A percentile compares a stretch with the other conserved stretches of the same genome.
These are phyloP conservation scores for Diprion similis DNA, from an alignment of 1,140 invertebrate genomes.

Conservation along the genomic window DNA sequence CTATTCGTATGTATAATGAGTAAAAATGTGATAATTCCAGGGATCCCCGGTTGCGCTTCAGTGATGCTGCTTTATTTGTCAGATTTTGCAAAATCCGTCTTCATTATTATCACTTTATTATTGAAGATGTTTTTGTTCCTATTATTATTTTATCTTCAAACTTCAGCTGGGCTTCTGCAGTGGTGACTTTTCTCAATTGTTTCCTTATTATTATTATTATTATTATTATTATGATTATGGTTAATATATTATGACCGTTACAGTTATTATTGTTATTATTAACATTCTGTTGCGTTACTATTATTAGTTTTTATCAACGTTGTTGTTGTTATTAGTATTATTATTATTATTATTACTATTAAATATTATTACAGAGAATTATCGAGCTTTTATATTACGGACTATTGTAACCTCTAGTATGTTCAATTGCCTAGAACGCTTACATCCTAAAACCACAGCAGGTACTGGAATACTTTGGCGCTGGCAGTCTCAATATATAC, in stretches of 20 bases:
- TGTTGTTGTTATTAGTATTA: neutral
- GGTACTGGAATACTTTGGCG: conserved; percentile 1
- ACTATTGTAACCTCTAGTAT: neutral
- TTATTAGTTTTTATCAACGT: neutral
- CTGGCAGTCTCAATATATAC: neutral
- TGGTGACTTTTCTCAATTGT: neutral
- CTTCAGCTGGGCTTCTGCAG: no score
- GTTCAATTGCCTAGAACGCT: neutral
- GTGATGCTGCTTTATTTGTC: neutral
- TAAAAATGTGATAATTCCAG: neutral
- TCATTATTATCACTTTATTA: no score
- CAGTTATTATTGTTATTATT: conserved; percentile 1
- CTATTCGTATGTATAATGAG: no score
- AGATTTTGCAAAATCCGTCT: neutral
- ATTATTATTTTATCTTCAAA: neutral
- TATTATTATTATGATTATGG: neutral
- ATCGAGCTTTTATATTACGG: neutral
- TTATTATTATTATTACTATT: conserved; percentile 4
- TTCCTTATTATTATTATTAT: neutral
- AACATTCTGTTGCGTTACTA: neutral
- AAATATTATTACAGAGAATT: neutral
- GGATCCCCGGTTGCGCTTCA: neutral
- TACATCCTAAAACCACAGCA: conserved; percentile 20
- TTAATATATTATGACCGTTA: neutral
- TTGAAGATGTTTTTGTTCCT: neutral